Evolutionary conservation across 2,888 invertebrate genomes (phyloP), one percentile per base, ranked within the genome.

Genomic region (Drosophila mercatorum): DNA sequence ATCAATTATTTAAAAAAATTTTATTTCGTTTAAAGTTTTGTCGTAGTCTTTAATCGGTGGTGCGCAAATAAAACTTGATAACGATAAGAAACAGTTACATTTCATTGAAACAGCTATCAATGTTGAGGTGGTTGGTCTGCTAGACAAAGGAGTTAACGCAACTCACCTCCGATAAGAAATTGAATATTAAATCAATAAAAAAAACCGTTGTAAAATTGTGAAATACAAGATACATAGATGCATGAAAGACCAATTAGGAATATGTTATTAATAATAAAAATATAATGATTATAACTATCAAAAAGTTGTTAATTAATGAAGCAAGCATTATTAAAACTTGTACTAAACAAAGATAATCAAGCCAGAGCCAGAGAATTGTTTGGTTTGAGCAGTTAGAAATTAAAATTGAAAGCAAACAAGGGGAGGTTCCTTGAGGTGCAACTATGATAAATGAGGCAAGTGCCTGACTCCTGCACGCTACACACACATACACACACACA

Each of bases 371-470:
- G 31, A 53, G 53, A 64, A 64, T 53, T 57, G 38, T 53, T 58
- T 41, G 38, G 34, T 31, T 11, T 10, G 51, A 51, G 8, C 17
- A 43, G 40, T n/a, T 40, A 40, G 34, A 44, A 65, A 68, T 31
- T 22, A 22, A 68, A 58, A 57, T 57, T 28, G 14, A 66, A 66
- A 66, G 56, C 67, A 66, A 67, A 56, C 41, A 68, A 49, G 5
- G 38, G 40, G n/a, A 70, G 58, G 40, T 26, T 36, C 11, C 22
- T 28, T 31, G 52, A 52, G 53, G 26, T 43, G 36, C 14, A 26
- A 34, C 52, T 44, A 65, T 70, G 74, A 70, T 61, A 41, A 75
- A 75, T 75, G 60, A 40, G n/a, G 14, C 31, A 11, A 53, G 26
- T 17, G 7, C 5, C 4, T 22, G 47, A 12, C 43, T 43, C 4